Evolutionary conservation across 2,113 vertebrate genomes (phyloP).

Genomic region (Mixornis gularis): DNA sequence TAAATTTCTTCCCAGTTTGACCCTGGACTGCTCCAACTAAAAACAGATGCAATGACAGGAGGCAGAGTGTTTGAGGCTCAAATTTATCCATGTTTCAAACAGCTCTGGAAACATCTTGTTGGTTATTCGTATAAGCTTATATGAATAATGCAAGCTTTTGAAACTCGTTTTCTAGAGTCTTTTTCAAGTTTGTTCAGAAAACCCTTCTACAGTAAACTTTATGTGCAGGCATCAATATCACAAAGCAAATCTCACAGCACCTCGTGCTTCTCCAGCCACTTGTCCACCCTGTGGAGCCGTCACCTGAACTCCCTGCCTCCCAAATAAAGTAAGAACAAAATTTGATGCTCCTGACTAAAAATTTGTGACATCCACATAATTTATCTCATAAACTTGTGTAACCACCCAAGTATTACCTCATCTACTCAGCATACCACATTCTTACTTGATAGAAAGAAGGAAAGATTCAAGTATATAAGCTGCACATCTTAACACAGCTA

Average conservation of each 20-base stretch:
- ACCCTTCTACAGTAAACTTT: not conserved
- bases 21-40: not conserved
- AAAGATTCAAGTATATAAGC: not conserved
- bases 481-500: not conserved
- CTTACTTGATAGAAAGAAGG: not conserved
- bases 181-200: not conserved
- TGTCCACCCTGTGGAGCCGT: not conserved
- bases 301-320: not conserved
- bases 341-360: not conserved
- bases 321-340: not conserved
- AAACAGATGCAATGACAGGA: not conserved
- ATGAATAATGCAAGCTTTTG: not conserved
- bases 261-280: not conserved
- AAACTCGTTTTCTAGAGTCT: not conserved
- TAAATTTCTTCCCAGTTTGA: conserved; percentile 5
- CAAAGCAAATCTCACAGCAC: not conserved
- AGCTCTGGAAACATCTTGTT: not conserved
- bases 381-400: not conserved
- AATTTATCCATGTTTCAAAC: not conserved
- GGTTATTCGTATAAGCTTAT: not conserved
- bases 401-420: not conserved
- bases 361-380: not conserved
- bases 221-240: not conserved
- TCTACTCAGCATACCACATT: not conserved
- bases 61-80: not conserved